A percentile compares a stretch with the other conserved stretches of the same genome.
Evolutionary conservation across 2,113 vertebrate genomes (phyloP).

Genomic region (Lichenostomus cassidix): DNA sequence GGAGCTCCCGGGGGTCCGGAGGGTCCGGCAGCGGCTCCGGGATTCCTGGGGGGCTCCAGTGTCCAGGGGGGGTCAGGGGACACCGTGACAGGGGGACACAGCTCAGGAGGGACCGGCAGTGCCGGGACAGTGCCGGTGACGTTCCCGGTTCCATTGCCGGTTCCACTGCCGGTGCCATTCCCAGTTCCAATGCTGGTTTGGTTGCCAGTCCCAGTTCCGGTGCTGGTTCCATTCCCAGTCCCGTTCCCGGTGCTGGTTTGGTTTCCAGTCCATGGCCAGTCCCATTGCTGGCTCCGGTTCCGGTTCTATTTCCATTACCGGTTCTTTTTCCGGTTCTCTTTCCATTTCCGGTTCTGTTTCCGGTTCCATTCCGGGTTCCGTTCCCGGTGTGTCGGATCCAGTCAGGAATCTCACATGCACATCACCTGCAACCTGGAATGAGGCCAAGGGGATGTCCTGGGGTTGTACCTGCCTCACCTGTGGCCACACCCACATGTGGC

Average conservation of each 20-base stretch:
- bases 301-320: too few species aligned
- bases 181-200: background rate
- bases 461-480: too few species aligned
- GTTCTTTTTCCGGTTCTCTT: too few species aligned
- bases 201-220: too few species aligned
- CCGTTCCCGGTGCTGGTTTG: too few species aligned
- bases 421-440: background rate
- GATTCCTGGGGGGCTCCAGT: background rate
- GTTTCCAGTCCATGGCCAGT: too few species aligned
- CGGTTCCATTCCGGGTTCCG: background rate
- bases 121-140: background rate
- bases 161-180: background rate
- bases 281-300: too few species aligned
- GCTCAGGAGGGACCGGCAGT: background rate
- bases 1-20: background rate
- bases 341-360: too few species aligned
- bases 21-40: background rate
- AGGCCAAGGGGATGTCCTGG: too few species aligned
- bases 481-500: too few species aligned
- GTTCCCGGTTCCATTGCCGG: background rate
- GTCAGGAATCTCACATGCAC: constrained; percentile 8
- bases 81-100: background rate
- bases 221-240: too few species aligned
- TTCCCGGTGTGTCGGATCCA: background rate
- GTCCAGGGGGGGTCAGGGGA: background rate